Evolutionary conservation across 37 sponge, comb jelly and placozoan species (phyloP), one percentile per base, ranked within the genome.

Genomic region (Mnemiopsis leidyi): DNA sequence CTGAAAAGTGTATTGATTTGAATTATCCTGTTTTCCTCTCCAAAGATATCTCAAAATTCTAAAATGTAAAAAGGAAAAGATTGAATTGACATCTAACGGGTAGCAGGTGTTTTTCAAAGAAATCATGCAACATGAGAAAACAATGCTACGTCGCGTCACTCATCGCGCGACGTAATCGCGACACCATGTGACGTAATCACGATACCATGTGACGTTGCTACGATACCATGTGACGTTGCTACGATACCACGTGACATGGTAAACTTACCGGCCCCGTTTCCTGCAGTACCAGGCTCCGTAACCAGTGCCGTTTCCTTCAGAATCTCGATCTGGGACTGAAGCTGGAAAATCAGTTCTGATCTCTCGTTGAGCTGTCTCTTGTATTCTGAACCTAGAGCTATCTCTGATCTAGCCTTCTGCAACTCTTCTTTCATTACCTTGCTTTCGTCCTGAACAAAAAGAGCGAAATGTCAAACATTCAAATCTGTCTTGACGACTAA

Each of bases 271-370:
- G 90, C 61, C 32, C 82, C 82, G 38, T 36, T 30, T 5, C 61
- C 61, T 21, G 32, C 79, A 1, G 28, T 39, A n/a, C 90, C 90
- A 85, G 33, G 40, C 25, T 85, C 90, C 21, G 90, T n/a, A 1
- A 85, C 61, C 24, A 85, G 90, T 0, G 90, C 90, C 24, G 90
- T 85, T 0, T 85, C 90, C 29, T 85, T 85, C 61, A 85, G 61
- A 21, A 85, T 40, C 90, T 85, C 90, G 0, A 85, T 29, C 30
- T 85, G 90, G 26, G 61, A 40, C 90, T 85, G 90, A 0, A 85
- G 90, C 36, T 85, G 90, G 26, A n/a, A 26, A n/a, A 85, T 40
- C 0, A 85, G 39, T 61, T 85, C 90, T 18, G 48, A 23, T 25
- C 90, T n/a, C 30, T 85, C 90, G 36, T 5, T 85, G 29, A 85